A percentile compares a stretch with the other conserved stretches of the same genome.
These are phyloP conservation scores for Cyprinodon tularosa DNA, from an alignment of 2,113 vertebrate genomes.

Conservation along the genomic window DNA sequence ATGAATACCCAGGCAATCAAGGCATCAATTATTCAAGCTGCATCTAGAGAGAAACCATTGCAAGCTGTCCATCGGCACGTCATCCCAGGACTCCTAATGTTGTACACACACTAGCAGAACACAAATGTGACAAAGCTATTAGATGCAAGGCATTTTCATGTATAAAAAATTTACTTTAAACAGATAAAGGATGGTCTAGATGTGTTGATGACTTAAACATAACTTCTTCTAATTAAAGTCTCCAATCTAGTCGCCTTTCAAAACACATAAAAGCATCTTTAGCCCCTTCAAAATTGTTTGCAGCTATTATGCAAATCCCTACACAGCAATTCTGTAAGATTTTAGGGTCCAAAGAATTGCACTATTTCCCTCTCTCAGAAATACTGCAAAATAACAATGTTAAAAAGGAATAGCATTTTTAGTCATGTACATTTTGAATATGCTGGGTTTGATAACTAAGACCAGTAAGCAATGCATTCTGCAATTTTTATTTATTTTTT, in stretches of 20 bases:
- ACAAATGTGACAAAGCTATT: conserved; percentile 47
- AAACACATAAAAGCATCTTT: conserved; percentile 6
- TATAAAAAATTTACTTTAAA: conserved; percentile 38
- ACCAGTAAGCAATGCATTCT: too few relatives aligned
- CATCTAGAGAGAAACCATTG: conserved; percentile 63
- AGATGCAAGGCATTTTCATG: conserved; percentile 4
- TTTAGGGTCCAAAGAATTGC: background rate
- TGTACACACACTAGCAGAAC: conserved; percentile 48
- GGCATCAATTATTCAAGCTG: conserved; percentile 77
- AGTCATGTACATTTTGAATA: background rate
- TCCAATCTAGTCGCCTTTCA: conserved; percentile 37
- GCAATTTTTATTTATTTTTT: too few relatives aligned
- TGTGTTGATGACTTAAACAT: conserved; percentile 45
- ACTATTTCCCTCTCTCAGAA: background rate
- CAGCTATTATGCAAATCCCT: background rate
- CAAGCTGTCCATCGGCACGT: conserved; percentile 58
- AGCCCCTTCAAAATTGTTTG: background rate
- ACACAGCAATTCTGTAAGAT: background rate
- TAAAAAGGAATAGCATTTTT: background rate
- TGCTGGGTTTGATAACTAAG: background rate
- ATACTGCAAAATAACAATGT: background rate
- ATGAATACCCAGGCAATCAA: conserved; percentile 74
- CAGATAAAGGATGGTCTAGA: conserved; percentile 40
- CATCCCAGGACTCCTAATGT: conserved; percentile 64
- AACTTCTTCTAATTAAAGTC: conserved; percentile 49